Evolutionary conservation across 92 coral and sea anemone species (phyloP).

Genomic region (Bergia puertoricense): DNA sequence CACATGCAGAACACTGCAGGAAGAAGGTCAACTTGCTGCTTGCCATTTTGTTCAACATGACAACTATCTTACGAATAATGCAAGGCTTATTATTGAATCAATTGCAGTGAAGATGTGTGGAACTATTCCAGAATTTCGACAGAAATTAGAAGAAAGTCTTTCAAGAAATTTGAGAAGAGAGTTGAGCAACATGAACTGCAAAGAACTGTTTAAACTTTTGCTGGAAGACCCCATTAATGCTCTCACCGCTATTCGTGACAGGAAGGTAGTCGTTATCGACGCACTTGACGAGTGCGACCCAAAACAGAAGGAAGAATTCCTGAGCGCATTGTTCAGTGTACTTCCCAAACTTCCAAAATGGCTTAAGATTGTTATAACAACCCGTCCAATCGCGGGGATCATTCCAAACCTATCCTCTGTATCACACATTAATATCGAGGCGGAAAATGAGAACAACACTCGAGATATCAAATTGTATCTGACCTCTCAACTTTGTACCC

Average conservation of each 20-base stretch:
- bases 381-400: conserved; percentile 13
- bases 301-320: conserved; percentile 28
- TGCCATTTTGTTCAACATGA: conserved; percentile 38
- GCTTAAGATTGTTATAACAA: conserved; percentile 18
- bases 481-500: conserved; percentile 3
- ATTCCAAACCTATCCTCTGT: conserved; percentile 13
- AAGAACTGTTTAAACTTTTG: conserved; percentile 16
- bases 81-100: conserved; percentile 26
- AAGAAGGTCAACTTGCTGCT: conserved; percentile 7
- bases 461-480: conserved; percentile 28
- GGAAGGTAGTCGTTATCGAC: conserved; percentile 12
- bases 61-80: conserved; percentile 28
- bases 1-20: conserved; percentile 8
- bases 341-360: conserved; percentile 28
- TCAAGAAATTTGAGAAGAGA: conserved; percentile 13
- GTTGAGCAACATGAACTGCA: conserved; percentile 15
- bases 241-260: background rate
- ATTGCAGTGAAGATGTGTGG: conserved; percentile 1
- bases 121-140: conserved; percentile 19
- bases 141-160: conserved; percentile 32
- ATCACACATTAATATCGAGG: conserved; percentile 7
- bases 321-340: conserved; percentile 9
- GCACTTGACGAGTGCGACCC: conserved; percentile 38
- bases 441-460: conserved; percentile 11
- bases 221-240: conserved; percentile 26